A percentile compares a stretch with the other conserved stretches of the same genome.
Evolutionary conservation across 2,113 vertebrate species (phyloP).

Genomic region (Theristicus caerulescens): DNA sequence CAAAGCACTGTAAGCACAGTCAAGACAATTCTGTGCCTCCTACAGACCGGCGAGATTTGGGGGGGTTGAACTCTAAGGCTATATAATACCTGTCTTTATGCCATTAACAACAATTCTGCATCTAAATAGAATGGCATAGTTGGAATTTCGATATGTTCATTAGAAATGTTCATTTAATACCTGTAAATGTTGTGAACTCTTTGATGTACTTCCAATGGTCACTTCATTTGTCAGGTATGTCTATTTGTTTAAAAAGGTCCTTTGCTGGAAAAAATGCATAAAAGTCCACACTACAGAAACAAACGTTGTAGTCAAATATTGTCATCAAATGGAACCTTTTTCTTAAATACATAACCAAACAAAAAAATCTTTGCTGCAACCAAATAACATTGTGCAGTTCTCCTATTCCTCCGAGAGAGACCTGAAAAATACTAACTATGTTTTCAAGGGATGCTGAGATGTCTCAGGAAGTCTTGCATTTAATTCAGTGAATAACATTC

Average conservation of each 20-base stretch:
- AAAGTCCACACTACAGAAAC: not conserved
- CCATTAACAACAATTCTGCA: not conserved
- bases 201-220: not conserved
- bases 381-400: not conserved
- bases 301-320: not conserved
- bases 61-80: not conserved
- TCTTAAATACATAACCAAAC: not conserved
- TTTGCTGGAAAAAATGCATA: not conserved
- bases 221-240: not conserved
- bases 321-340: not conserved
- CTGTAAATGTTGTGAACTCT: not conserved
- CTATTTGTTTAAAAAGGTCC: not conserved
- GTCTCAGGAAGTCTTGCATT: not conserved
- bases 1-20: not conserved
- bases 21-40: not conserved
- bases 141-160: not conserved
- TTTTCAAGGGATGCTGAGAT: not conserved
- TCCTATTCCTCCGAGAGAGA: not conserved
- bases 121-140: not conserved
- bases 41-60: accelerated
- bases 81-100: not conserved
- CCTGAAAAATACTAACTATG: not conserved
- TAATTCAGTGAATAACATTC: not conserved
- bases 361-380: not conserved
- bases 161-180: not conserved